These are phyloP conservation scores for Onychomys leucogaster DNA, from an alignment of 2,797 vertebrate genomes.

Conservation along the genomic window DNA sequence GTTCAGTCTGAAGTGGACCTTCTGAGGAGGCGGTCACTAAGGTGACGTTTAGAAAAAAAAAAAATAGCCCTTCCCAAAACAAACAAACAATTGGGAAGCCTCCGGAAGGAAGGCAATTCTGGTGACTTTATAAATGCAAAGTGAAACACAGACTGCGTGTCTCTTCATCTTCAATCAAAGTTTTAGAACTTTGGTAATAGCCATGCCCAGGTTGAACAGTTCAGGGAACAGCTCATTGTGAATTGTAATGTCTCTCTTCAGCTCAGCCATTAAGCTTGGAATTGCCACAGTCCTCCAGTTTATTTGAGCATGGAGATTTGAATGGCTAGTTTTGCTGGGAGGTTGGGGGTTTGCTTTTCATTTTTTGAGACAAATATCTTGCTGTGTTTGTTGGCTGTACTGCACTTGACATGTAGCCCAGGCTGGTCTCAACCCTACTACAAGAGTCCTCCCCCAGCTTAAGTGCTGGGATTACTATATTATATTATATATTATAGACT, in stretches of 20 bases:
- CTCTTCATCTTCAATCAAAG: background rate
- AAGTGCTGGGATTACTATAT: background rate
- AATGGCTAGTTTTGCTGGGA: background rate
- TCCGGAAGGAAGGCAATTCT: slow-evolving; percentile 25
- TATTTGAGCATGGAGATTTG: background rate
- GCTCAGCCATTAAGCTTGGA: background rate
- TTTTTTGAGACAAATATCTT: background rate
- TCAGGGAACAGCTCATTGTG: background rate
- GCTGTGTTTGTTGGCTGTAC: background rate
- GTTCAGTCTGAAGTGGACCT: background rate
- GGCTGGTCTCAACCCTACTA: background rate
- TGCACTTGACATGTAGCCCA: background rate
- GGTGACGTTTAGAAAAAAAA: background rate
- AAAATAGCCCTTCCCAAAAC: background rate
- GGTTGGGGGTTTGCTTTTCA: background rate
- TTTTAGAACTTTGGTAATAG: background rate
- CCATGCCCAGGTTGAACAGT: background rate
- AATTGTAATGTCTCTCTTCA: background rate
- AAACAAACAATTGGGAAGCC: slow-evolving; percentile 1
- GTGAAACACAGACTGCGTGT: background rate
- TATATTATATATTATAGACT: background rate
- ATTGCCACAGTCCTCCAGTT: background rate
- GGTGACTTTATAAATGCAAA: background rate
- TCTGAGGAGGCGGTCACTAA: background rate
- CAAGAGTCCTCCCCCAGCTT: background rate